Conservation (phyloP, 2,797 vertebrate genomes). For the Podargus strigoides region DNA sequence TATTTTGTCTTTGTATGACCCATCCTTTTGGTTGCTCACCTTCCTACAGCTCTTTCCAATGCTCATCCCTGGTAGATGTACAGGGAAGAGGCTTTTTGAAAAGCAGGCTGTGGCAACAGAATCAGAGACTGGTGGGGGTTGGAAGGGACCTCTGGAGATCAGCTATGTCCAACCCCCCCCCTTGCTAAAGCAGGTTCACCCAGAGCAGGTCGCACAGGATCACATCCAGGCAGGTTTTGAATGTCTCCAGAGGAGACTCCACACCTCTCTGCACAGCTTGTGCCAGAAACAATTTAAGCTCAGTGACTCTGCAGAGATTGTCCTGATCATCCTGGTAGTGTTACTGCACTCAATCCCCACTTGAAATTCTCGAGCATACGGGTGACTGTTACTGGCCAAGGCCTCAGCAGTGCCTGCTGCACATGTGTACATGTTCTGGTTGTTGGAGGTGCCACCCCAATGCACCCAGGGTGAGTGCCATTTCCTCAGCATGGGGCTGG, state of each 20-base stretch:
- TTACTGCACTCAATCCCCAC: fast-evolving
- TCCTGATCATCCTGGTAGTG: no score
- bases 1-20: not conserved
- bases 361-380: fast-evolving
- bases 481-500: fast-evolving
- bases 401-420: not conserved
- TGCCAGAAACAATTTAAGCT: not conserved
- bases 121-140: no score
- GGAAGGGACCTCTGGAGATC: no score
- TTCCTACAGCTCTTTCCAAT: not conserved
- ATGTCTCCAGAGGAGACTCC: no score
- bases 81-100: not conserved
- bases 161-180: no score
- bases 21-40: not conserved
- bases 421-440: fast-evolving
- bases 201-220: no score
- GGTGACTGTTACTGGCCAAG: fast-evolving
- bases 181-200: no score
- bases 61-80: not conserved
- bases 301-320: not conserved
- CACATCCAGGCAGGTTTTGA: no score
- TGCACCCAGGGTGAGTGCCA: fast-evolving
- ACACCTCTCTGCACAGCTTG: no score
- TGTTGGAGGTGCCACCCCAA: fast-evolving
- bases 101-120: not conserved